phyloP scores from a whole-genome alignment of 1,140 invertebrate species.

The Paraescarpia echinospica region DNA sequence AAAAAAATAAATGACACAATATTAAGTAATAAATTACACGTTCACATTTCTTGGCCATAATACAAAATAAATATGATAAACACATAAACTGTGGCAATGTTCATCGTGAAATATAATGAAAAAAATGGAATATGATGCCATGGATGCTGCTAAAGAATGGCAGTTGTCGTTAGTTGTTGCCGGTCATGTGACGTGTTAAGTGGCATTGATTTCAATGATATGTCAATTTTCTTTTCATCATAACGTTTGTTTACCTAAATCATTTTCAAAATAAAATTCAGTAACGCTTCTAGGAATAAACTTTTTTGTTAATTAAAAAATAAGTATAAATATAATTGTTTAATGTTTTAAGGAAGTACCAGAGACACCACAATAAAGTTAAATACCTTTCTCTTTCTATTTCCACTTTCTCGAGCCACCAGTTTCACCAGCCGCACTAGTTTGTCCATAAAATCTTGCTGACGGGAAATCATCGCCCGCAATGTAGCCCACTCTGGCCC shows the following conservation, averaged over 20 bases:
- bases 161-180: too few relatives aligned
- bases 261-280: background rate
- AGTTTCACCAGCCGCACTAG: slow-evolving; percentile 86
- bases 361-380: background rate
- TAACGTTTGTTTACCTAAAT: background rate
- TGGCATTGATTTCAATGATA: too few relatives aligned
- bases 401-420: slow-evolving; percentile 89
- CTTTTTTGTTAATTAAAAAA: background rate
- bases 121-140: too few relatives aligned
- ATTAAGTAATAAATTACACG: background rate
- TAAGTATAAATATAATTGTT: too few relatives aligned
- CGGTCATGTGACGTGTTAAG: too few relatives aligned
- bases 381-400: slow-evolving; percentile 81
- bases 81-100: background rate
- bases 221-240: background rate
- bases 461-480: slow-evolving; percentile 73
- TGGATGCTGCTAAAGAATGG: background rate
- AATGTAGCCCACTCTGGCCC: slow-evolving; percentile 71
- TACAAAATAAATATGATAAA: background rate
- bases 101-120: background rate
- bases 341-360: background rate
- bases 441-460: slow-evolving; percentile 88
- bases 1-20: background rate
- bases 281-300: background rate
- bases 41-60: background rate